phyloP scores from a whole-genome alignment of 2,888 invertebrate genomes.

The Drosophila pseudotakahashii region DNA sequence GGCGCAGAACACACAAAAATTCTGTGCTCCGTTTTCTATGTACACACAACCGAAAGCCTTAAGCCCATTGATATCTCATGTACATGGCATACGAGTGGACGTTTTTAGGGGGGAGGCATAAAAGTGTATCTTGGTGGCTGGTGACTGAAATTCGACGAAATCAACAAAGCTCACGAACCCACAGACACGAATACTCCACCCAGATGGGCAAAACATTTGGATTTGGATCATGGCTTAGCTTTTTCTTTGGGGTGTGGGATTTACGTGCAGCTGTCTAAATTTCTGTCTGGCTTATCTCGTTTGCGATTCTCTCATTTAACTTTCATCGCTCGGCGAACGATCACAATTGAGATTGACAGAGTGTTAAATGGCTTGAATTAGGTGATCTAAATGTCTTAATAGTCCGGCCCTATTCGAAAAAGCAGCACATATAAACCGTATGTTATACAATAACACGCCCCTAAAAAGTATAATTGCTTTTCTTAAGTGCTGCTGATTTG shows the following conservation, averaged over 20 bases:
- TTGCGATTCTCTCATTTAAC: constrained; percentile 16
- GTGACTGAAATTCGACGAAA: constrained; percentile 54
- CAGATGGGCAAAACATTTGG: not conserved
- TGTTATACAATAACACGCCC: constrained; percentile 1
- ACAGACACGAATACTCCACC: constrained; percentile 20
- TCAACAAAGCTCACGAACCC: constrained; percentile 45
- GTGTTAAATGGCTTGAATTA: constrained; percentile 32
- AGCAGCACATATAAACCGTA: no score
- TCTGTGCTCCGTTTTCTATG: constrained; percentile 37
- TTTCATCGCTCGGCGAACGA: constrained; percentile 34
- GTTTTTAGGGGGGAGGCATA: constrained; percentile 20
- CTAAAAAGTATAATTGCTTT: not conserved
- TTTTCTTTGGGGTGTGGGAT: constrained; percentile 5
- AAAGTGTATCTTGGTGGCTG: constrained; percentile 9
- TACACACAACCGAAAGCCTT: constrained; percentile 26
- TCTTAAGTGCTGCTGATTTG: not conserved
- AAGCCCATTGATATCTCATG: constrained; percentile 32
- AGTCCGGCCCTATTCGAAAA: not conserved
- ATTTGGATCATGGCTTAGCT: constrained; percentile 8
- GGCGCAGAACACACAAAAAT: constrained; percentile 50
- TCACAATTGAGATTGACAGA: constrained; percentile 51
- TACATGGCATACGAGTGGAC: constrained; percentile 5
- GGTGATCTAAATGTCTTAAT: constrained; percentile 9
- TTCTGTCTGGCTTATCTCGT: constrained; percentile 18
- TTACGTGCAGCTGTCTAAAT: constrained; percentile 39